phyloP scores from a whole-genome alignment of 2,797 vertebrate genomes.

The Esox masquinongy region DNA sequence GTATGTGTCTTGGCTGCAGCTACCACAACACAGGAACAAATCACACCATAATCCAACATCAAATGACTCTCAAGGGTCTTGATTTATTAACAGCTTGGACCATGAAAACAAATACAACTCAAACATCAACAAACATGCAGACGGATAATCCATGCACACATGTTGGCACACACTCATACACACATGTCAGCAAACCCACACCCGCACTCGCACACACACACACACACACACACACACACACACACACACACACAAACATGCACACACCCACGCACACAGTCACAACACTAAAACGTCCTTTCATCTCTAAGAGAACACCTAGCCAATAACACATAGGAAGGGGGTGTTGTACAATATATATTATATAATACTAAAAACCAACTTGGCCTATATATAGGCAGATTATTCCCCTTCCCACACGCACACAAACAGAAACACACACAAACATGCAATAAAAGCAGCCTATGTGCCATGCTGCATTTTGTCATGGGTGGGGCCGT shows the following conservation, averaged over 20 bases:
- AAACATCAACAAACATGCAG: slow-evolving; percentile 70
- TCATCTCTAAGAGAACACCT: slow-evolving; percentile 68
- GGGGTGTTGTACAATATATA: slow-evolving; percentile 62
- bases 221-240: slow-evolving; percentile 37
- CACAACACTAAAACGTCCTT: slow-evolving; percentile 63
- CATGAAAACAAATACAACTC: slow-evolving; percentile 70
- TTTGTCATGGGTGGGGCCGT: slow-evolving; percentile 67
- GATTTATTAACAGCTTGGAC: slow-evolving; percentile 64
- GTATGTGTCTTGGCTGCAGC: slow-evolving; percentile 63
- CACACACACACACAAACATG: slow-evolving; percentile 20
- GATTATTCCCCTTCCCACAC: slow-evolving; percentile 34
- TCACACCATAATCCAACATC: slow-evolving; percentile 70
- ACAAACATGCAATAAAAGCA: slow-evolving; percentile 75
- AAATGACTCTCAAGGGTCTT: slow-evolving; percentile 53
- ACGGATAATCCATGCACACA: slow-evolving; percentile 65
- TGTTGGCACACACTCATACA: slow-evolving; percentile 46
- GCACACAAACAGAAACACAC: slow-evolving; percentile 56
- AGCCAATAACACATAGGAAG: slow-evolving; percentile 69
- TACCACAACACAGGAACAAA: slow-evolving; percentile 74
- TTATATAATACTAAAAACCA: slow-evolving; percentile 28
- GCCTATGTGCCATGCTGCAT: slow-evolving; percentile 71
- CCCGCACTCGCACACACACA: slow-evolving; percentile 12
- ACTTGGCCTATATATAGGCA: slow-evolving; percentile 35
- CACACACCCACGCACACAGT: slow-evolving; percentile 17
- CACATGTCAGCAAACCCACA: slow-evolving; percentile 28